Evolutionary conservation across 2,113 vertebrate genomes (phyloP), one percentile per base, ranked within the genome.

Genomic region (Apus apus): DNA sequence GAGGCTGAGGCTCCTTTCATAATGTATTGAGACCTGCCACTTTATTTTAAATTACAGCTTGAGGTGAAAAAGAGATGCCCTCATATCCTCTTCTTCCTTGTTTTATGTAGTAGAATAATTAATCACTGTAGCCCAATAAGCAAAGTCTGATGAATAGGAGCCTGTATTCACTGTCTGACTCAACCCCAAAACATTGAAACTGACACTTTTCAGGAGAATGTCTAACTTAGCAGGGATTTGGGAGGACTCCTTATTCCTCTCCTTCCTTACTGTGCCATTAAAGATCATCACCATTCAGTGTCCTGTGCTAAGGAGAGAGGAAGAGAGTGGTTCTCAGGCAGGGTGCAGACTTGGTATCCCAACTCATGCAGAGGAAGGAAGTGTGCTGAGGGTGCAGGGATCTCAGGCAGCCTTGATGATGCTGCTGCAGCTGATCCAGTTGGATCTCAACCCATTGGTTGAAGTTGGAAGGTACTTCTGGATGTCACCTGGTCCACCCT

Each of bases 341-440:
- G 17, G 20, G 11, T 64, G 15, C 12, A 82, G 66, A 53, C 5
- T 17, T 3, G 6, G 4, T 53, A 15, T 13, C 26, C 5, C 9
- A 71, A 8, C 10, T 21, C n/a, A 40, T 22, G 1, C 11, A 38
- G 40, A 56, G 17, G 11, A 85, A 51, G 11, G 15, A 30, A 21
- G 20, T 60, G 25, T 48, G 10, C 21, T 46, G 30, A 87, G 5
- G 4, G 5, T 56, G 8, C 20, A 57, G 12, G 11, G 1, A 2
- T 1, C 7, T 48, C 30, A 62, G 36, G 10, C 2, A 77, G 34
- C 36, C 27, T 32, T 50, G 14, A 5, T 1, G 11, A 16, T 51
- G 15, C 3, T 74, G 15, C 18, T 87, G 11, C 15, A 78, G 14
- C 10, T 0, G 0, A 57, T 82, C 11, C 60, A 43, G 21, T 4